Evolutionary conservation across 2,113 vertebrate species (phyloP), one percentile per base, ranked within the genome.

Genomic region (Tetrax tetrax): DNA sequence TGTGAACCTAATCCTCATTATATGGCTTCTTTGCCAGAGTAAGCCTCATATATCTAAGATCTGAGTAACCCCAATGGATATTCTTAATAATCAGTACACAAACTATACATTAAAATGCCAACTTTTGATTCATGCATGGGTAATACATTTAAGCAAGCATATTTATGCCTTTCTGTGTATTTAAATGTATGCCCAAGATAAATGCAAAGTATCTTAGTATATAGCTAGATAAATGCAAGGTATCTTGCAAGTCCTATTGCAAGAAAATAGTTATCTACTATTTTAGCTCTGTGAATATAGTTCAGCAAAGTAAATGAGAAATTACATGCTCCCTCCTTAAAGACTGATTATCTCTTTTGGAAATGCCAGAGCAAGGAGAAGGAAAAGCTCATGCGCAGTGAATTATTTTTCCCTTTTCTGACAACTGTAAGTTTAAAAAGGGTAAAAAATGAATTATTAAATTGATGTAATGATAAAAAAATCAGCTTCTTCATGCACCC

Each of bases 181-280:
- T 93, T 96, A 96, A 98, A 98, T 97, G 97, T 97, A 98, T 97
- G 97, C 96, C 98, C 98, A 97, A 97, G 91, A 97, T 87, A 90
- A 97, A 97, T 31, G 93, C 68, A 86, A 93, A 95, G 56, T 95
- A 96, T 93, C 87, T 96, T 71, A 96, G 93, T 97, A 89, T 96
- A 90, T 84, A 92, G 93, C 96, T 94, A 96, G 92, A 93, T 51
- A 97, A 97, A 96, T 50, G 69, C 86, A 95, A 95, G 80, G 54
- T 89, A 92, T 84, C 98, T 98, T 98, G 98, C 97, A 98, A 98
- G 91, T 96, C 87, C 89, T 94, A 38, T 98, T 98, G 98, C 97
- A 98, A 98, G 98, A 97, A 97, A 98, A 97, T 95, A 98, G 97
- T 90, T 83, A 75, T 96, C 82, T 97, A 97, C 95, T 98, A 97